phyloP scores from a whole-genome alignment of 2,888 invertebrate species.

The Leucoptera coffeella region DNA sequence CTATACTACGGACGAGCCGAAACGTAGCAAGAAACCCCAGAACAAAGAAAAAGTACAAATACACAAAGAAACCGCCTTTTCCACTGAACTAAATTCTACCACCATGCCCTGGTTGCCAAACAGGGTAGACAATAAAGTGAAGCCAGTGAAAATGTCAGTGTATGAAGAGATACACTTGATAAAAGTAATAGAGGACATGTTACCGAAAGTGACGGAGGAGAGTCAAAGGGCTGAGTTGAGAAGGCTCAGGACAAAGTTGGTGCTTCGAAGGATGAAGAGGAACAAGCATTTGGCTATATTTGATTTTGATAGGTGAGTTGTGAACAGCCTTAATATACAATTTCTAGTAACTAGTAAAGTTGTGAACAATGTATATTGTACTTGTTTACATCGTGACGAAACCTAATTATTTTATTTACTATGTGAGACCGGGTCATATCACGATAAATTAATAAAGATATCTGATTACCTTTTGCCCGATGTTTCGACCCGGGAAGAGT shows the following conservation, averaged over 20 bases:
- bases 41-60: conserved; percentile 7
- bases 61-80: conserved; percentile 27
- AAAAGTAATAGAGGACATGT: conserved; percentile 29
- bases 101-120: conserved; percentile 25
- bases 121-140: conserved; percentile 9
- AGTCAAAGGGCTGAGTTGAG: conserved; percentile 17
- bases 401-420: no score
- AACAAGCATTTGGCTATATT: conserved; percentile 36
- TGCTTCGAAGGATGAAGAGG: conserved; percentile 28
- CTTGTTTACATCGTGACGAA: no score
- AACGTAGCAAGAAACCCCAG: conserved; percentile 1
- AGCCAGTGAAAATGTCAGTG: conserved; percentile 22
- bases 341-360: no score
- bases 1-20: not conserved
- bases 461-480: no score
- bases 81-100: conserved; percentile 19
- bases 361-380: no score
- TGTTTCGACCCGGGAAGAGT: no score
- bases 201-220: conserved; percentile 21
- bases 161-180: conserved; percentile 40
- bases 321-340: no score
- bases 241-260: conserved; percentile 24
- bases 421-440: no score
- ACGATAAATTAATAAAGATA: no score
- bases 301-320: conserved; percentile 34